phyloP scores from a whole-genome alignment of 2,113 vertebrate genomes.

The Turdus rufiventris region DNA sequence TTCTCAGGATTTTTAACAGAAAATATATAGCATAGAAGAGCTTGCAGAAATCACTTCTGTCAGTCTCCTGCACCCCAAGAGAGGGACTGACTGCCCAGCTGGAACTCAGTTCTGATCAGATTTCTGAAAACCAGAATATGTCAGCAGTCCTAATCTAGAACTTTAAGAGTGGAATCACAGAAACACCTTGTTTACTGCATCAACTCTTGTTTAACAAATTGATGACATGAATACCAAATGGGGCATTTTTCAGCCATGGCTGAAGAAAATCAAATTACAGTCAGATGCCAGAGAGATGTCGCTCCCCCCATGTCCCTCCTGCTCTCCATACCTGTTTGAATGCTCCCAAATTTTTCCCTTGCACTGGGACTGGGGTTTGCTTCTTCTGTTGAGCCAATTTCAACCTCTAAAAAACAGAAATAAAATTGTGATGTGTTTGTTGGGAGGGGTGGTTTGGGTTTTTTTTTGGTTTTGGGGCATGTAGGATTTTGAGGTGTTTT shows the following conservation, averaged over 20 bases:
- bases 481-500: neutral
- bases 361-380: neutral
- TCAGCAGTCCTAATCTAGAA: neutral
- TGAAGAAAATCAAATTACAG: neutral
- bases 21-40: neutral
- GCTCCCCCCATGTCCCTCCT: neutral
- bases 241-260: neutral
- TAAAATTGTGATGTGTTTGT: fast-evolving
- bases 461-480: neutral
- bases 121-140: neutral
- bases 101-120: neutral
- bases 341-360: neutral
- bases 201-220: neutral
- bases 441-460: neutral
- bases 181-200: neutral
- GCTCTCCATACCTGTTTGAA: neutral
- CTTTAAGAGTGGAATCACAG: neutral
- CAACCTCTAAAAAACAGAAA: neutral
- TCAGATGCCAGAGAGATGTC: neutral
- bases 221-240: neutral
- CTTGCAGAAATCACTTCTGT: neutral
- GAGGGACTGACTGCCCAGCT: neutral
- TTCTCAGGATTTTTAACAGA: neutral
- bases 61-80: neutral
- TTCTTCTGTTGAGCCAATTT: neutral